phyloP scores from a whole-genome alignment of 2,113 vertebrate species.

The Myrmecobius fasciatus region DNA sequence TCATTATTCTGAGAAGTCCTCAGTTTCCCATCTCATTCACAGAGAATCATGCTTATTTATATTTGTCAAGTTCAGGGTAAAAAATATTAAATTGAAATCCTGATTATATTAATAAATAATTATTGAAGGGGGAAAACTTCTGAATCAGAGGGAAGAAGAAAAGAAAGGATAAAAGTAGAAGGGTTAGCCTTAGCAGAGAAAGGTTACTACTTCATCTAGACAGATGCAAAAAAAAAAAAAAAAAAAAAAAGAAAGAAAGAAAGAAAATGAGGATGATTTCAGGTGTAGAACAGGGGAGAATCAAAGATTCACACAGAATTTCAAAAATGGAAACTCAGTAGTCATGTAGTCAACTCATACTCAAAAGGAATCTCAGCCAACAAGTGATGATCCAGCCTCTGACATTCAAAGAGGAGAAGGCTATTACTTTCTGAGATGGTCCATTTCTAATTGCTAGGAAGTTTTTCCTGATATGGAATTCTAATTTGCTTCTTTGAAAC shows the following conservation, averaged over 20 bases:
- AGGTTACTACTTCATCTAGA: no score
- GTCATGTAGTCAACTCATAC: neutral
- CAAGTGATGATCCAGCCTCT: neutral
- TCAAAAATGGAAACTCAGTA: neutral
- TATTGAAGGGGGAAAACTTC: neutral
- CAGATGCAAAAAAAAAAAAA: no score
- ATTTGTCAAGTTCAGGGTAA: neutral
- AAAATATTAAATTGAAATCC: neutral
- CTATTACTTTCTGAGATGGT: neutral
- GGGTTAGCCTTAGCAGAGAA: no score
- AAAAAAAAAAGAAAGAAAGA: no score
- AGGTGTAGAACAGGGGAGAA: neutral
- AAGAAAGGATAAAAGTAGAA: neutral
- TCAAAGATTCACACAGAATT: neutral
- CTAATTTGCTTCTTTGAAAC: neutral
- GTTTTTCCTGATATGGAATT: neutral
- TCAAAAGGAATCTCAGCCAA: neutral
- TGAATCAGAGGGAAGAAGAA: neutral
- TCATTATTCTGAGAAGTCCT: no score
- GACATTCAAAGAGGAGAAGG: neutral
- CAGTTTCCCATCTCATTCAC: no score
- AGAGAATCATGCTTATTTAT: neutral
- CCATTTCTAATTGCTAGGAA: neutral
- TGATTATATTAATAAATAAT: neutral
- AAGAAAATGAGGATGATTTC: neutral